Base-by-base conservation (phyloP, 2,113 vertebrate genomes). In the Rhynchomys soricoides region DNA sequence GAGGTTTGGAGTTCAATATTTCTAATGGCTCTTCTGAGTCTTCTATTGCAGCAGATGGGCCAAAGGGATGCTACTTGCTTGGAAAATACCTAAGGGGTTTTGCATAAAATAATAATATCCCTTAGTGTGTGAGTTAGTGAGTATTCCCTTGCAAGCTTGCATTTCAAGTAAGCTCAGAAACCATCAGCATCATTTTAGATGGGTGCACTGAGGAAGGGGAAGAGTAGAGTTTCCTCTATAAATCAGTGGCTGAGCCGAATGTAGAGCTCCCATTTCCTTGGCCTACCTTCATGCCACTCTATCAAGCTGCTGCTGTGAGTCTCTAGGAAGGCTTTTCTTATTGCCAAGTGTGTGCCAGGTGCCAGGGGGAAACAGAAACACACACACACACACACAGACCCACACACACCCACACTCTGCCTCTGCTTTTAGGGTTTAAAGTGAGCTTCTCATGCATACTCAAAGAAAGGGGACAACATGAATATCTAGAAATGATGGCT, bases 101-200 rank as follows among this genome's bases (percentile, higher is more conserved):
- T 17, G 7, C 43, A 82, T 81, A 52, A 95, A 94, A 91, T 89
- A 89, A 91, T 90, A 94, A 70, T 16, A 57, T 21, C 85, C 22
- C 21, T 75, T 62, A 88, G 81, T 4, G 17, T 71, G 59, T 85
- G n/a, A 90, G 71, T 83, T 70, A 52, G 9, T 50, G 55, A 81
- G 94, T 13, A 87, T 90, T 22, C n/a, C 26, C n/a, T 96, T 91
- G 92, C 94, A 88, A 62, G 59, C 45, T 78, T 89, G 92, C 73
- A 70, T 70, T 87, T 92, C 59, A 91, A 89, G 31, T 64, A 96
- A 93, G 45, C 70, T 95, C 94, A 26, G 59, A 86, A 86, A 91
- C 73, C 78, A 94, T 73, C 55, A 82, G 8, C 75, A 75, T 93
- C n/a, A 94, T 90, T 90, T 86, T 52, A 87, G 45, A 85, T 70